Evolutionary conservation across 2,113 vertebrate species (phyloP), one percentile per base, ranked within the genome.

Genomic region (Xenopus laevis): DNA sequence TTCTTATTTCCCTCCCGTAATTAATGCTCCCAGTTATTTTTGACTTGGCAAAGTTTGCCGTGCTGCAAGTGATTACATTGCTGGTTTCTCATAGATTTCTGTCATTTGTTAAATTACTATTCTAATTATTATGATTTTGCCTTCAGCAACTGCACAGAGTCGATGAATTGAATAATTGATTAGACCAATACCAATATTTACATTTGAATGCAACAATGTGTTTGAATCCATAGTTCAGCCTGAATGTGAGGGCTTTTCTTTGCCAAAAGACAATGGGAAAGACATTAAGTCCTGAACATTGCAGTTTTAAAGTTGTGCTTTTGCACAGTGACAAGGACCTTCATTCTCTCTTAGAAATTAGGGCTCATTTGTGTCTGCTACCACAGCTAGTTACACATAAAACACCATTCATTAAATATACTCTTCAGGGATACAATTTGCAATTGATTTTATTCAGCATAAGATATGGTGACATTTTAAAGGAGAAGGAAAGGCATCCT

Each of bases 1-100:
- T 76, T 76, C 65, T 68, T 76, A 68, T 69, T 76, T 76, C 65
- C 65, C 55, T 62, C 73, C 52, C 20, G 65, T 69, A 76, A 76
- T 76, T 76, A 62, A 69, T 69, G 63, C 66, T 63, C 46, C 46
- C n/a, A 55, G 65, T 68, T 76, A 76, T 76, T 76, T 68, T 63
- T 52, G 65, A 62, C 65, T 68, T 75, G 46, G 30, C 57, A 69
- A 74, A 74, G 55, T 76, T 50, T 67, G 27, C 58, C 27, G 33
- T 21, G 18, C 46, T 44, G 65, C 46, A 40, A 55, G 47, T 63
- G 16, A 68, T 68, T 68, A 20, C 27, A 68, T 76, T 76, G 16
- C 18, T 23, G 58, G 52, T 13, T 72, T 60, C 64, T 60, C 17
- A 18, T 68, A 68, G 55, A 74, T 44, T 68, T 66, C 66, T 60